Conservation (phyloP, 1,140 invertebrate species). For the Prorops nasuta region DNA sequence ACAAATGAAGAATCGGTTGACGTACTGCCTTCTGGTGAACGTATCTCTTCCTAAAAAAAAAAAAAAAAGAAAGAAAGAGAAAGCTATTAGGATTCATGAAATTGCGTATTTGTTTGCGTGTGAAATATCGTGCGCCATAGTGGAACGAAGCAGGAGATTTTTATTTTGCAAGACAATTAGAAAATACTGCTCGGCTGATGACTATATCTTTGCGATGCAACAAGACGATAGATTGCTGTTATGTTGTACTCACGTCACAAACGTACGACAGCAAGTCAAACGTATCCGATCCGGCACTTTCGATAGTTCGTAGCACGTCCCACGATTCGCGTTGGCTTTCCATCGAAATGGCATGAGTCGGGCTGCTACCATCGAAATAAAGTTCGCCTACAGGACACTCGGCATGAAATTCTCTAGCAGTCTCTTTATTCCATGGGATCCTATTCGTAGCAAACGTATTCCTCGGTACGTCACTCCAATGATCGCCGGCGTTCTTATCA, state of each 20-base stretch:
- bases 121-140: too few relatives aligned
- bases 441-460: background rate
- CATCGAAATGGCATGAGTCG: constrained; percentile 6
- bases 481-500: background rate
- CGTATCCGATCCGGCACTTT: constrained; percentile 28
- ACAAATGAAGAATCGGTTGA: constrained; percentile 32
- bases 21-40: constrained; percentile 28
- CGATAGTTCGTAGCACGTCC: constrained; percentile 35
- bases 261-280: constrained; percentile 53
- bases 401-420: constrained; percentile 6
- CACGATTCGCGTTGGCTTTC: constrained; percentile 24
- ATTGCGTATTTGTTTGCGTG: too few relatives aligned
- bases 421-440: background rate
- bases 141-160: too few relatives aligned
- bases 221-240: too few relatives aligned
- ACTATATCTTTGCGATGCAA: too few relatives aligned
- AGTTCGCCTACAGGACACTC: constrained; percentile 2
- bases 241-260: constrained; percentile 48
- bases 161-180: too few relatives aligned
- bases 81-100: background rate
- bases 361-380: constrained; percentile 14
- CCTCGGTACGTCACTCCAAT: background rate
- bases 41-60: constrained; percentile 34
- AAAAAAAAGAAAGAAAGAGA: background rate
- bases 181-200: too few relatives aligned